phyloP scores from a whole-genome alignment of 2,113 vertebrate genomes.

The Atractosteus spatula region DNA sequence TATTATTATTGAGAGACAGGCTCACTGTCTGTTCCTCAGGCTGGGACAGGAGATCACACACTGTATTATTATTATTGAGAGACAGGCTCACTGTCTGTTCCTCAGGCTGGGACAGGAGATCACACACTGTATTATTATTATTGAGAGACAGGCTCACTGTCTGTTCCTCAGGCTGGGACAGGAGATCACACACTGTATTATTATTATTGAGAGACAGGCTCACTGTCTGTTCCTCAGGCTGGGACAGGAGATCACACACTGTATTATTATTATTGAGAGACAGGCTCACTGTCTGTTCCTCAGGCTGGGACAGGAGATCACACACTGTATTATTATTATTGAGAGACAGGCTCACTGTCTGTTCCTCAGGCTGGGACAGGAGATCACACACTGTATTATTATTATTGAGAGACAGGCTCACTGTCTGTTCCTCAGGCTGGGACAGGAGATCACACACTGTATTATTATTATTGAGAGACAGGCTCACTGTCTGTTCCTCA shows the following conservation, averaged over 20 bases:
- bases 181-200: background rate
- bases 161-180: conserved; percentile 3
- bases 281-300: background rate
- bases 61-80: background rate
- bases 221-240: background rate
- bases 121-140: no score
- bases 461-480: background rate
- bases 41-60: background rate
- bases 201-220: no score
- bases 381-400: no score
- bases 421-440: conserved; percentile 4
- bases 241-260: background rate
- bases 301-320: background rate
- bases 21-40: background rate
- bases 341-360: no score
- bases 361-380: background rate
- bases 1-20: no score
- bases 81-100: no score
- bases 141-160: background rate
- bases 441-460: background rate
- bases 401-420: background rate
- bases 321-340: background rate
- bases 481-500: background rate
- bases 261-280: no score
- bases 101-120: background rate